These are phyloP conservation scores for Alauda arvensis DNA, from an alignment of 2,797 vertebrate species.

Conservation along the genomic window DNA sequence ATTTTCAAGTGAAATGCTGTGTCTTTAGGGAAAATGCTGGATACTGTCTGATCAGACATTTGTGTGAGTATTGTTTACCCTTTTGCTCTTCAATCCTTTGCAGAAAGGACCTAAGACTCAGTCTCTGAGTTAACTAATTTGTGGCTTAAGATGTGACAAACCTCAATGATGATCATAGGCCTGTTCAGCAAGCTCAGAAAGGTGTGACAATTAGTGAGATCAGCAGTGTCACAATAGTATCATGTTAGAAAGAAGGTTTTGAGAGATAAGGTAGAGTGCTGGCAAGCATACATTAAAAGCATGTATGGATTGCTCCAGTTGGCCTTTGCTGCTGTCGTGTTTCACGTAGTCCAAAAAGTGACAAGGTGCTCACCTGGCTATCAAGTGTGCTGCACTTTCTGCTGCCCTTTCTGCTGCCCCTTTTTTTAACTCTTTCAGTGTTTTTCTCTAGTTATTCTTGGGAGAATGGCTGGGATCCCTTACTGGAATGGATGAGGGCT, in stretches of 20 bases:
- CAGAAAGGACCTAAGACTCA: not conserved
- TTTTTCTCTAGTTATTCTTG: not conserved
- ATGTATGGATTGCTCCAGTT: not conserved
- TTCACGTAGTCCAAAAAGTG: not conserved
- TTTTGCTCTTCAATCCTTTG: not conserved
- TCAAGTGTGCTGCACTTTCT: not conserved
- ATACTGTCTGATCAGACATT: not conserved
- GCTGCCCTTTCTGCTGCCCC: not conserved
- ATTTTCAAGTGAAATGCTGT: slow-evolving; percentile 3
- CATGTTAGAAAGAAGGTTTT: not conserved
- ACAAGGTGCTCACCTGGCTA: not conserved
- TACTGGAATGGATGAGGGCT: not conserved
- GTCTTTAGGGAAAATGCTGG: not conserved
- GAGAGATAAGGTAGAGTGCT: not conserved
- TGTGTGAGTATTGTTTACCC: not conserved
- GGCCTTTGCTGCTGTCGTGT: not conserved
- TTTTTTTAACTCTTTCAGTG: not conserved
- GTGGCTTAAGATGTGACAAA: not conserved
- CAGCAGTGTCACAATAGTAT: not conserved
- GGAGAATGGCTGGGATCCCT: not conserved
- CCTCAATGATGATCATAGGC: not conserved
- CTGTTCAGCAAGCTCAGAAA: not conserved
- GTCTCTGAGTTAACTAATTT: not conserved
- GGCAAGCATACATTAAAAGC: not conserved
- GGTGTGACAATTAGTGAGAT: not conserved